Evolutionary conservation across 1,140 invertebrate species (phyloP), one percentile per base, ranked within the genome.

Genomic region (Aphelinus certus): DNA sequence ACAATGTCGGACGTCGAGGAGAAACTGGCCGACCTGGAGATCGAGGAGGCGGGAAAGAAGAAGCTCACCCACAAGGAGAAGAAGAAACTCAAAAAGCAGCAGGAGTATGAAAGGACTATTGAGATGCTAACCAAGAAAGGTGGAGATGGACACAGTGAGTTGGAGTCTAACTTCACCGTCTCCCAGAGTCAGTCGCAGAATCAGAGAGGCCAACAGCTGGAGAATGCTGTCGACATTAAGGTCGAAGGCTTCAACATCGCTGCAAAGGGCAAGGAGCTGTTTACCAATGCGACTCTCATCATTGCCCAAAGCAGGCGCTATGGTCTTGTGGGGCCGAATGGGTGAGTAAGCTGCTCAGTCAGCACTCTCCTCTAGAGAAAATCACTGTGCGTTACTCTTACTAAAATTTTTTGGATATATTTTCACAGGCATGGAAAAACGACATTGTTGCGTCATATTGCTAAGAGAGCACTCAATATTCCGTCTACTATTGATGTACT

Each of bases 241-340:
- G 94, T 98, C 45, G 98, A 99, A 83, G 98, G 98, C 87, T 99
- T 99, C 84, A 98, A 96, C 71, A 99, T 99, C 77, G 93, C 96
- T 45, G 98, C 98, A 0, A 96, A 97, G 86, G 98, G 98, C 55
- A 98, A 99, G 82, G 96, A 99, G 85, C 88, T 99, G 42, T 99
- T 99, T 87, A 94, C 97, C 7, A 99, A 99, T 89, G 98, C 98
- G 1, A 96, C 92, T 87, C 88, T 99, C 3, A 88, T 97, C 45
- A 99, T 99, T 79, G 96, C 97, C 3, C 92, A 95, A 82, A 96
- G 97, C 0, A 91, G 98, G 75, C 92, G 97, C 82, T 99, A 99
- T 87, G 98, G 98, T 83, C 89, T 99, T 3, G 97, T 99, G 46
- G 98, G 98, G 57, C 98, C 98, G 3, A 99, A 99, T 89, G 98